Conservation (phyloP, 2,797 vertebrate species). For the Rhinella marina region DNA sequence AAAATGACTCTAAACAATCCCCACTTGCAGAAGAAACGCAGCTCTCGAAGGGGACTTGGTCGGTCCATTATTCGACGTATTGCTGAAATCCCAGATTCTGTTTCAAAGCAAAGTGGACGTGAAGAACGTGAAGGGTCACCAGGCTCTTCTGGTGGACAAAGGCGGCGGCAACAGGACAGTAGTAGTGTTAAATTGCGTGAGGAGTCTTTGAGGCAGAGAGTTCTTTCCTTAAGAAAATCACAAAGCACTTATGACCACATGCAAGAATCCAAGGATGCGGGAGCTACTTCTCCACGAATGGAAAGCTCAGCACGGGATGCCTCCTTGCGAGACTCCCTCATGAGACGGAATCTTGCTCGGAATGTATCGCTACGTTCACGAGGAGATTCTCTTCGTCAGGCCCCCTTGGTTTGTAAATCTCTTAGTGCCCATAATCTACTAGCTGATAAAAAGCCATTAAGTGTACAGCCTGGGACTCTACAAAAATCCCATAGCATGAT, state of each 20-base stretch:
- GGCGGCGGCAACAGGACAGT: constrained; percentile 67
- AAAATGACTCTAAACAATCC: constrained; percentile 91
- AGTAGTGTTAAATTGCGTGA: constrained; percentile 70
- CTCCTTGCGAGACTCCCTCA: constrained; percentile 70
- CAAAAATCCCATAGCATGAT: constrained; percentile 88
- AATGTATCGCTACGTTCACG: constrained; percentile 72
- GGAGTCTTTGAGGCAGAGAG: constrained; percentile 70
- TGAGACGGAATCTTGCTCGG: constrained; percentile 69
- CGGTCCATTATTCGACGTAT: constrained; percentile 84
- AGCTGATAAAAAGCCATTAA: constrained; percentile 76
- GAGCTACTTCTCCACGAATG: background rate
- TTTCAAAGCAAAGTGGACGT: constrained; percentile 78
- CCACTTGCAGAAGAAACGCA: constrained; percentile 86
- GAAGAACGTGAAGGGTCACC: constrained; percentile 77
- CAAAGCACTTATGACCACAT: constrained; percentile 75
- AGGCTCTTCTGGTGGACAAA: constrained; percentile 63
- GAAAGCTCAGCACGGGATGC: constrained; percentile 65
- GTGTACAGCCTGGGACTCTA: constrained; percentile 74
- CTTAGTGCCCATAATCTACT: constrained; percentile 89
- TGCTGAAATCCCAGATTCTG: constrained; percentile 80
- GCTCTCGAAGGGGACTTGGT: constrained; percentile 80
- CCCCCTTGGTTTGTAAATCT: constrained; percentile 84
- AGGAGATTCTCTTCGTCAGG: constrained; percentile 78
- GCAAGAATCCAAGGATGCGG: constrained; percentile 62
- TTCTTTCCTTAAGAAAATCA: constrained; percentile 75